Conservation (phyloP, 2,113 vertebrate species). For the Penelope pileata region DNA sequence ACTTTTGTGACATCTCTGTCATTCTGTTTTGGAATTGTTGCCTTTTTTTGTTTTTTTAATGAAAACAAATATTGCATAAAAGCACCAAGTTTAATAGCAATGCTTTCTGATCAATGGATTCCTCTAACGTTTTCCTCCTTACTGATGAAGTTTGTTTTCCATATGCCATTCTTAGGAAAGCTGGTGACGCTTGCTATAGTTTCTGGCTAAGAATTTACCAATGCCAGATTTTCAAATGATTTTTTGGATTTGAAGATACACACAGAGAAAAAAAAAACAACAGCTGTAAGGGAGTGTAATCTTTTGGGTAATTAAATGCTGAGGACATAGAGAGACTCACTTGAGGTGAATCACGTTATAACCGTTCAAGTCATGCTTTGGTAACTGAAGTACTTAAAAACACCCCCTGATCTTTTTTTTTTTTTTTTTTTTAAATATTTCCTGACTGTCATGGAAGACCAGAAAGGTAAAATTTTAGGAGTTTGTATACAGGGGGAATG, state of each 20-base stretch:
- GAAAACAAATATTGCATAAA: neutral
- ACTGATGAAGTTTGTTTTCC: neutral
- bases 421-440: neutral
- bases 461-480: neutral
- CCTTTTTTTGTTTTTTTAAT: neutral
- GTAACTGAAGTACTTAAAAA: constrained; percentile 34
- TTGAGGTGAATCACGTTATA: constrained; percentile 42
- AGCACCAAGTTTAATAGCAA: neutral
- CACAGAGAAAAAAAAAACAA: no score
- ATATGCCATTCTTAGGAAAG: neutral
- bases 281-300: neutral
- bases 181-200: neutral
- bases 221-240: neutral
- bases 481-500: neutral
- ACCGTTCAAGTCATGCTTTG: constrained; percentile 21
- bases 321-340: neutral
- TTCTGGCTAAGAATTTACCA: neutral
- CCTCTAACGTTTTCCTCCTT: neutral
- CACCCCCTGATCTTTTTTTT: constrained; percentile 27
- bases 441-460: constrained; percentile 17
- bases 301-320: neutral
- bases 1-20: neutral
- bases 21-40: neutral
- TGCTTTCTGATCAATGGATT: neutral
- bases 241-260: neutral